Percentiles rank a stretch among this genome's conserved stretches.
phyloP scores from a whole-genome alignment of 1,140 invertebrate genomes.

The Stegodyphus dumicola region DNA sequence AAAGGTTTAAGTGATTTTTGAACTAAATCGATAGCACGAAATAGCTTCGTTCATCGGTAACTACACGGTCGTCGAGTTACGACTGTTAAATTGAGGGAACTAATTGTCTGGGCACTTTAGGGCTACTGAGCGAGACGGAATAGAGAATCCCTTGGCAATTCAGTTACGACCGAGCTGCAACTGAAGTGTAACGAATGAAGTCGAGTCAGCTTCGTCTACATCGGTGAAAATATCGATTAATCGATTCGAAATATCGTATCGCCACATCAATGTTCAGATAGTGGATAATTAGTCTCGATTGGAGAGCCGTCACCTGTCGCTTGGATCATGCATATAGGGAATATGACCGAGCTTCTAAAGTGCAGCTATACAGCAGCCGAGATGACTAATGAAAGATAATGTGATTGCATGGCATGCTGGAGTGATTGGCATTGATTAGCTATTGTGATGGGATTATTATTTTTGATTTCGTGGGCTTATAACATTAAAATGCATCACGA shows the following conservation, averaged over 20 bases:
- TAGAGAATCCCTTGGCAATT: neutral
- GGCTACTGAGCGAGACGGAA: neutral
- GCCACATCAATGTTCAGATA: neutral
- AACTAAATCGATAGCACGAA: no score
- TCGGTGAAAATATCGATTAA: conserved; percentile 15
- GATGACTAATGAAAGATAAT: no score
- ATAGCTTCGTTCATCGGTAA: no score
- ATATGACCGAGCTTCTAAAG: no score
- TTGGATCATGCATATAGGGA: neutral
- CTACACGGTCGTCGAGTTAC: no score
- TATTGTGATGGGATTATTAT: no score
- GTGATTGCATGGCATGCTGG: no score
- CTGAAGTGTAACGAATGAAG: neutral
- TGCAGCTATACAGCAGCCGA: no score
- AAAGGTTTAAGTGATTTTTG: no score
- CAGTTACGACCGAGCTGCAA: neutral
- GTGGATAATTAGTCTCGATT: conserved; percentile 16
- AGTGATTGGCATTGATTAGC: no score
- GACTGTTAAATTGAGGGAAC: neutral
- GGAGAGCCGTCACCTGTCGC: conserved; percentile 21
- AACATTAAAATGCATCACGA: no score
- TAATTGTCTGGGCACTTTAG: neutral
- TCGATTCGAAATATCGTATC: conserved; percentile 21
- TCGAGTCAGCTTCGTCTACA: neutral
- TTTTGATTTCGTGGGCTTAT: no score